Evolutionary conservation across 2,113 vertebrate species (phyloP).

Genomic region (Fregata magnificens): DNA sequence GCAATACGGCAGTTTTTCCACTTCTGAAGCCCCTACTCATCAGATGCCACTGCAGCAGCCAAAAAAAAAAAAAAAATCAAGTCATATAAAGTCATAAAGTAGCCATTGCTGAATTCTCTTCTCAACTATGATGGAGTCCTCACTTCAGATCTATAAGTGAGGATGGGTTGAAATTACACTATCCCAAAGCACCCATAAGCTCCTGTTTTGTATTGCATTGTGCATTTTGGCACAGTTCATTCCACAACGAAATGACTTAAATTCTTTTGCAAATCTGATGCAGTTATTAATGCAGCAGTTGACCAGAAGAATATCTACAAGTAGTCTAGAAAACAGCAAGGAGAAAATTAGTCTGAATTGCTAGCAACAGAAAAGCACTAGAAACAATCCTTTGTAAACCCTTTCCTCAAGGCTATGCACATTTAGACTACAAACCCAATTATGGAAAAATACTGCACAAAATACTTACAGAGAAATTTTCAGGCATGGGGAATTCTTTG

Average conservation of each 20-base stretch:
- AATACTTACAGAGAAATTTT: not conserved
- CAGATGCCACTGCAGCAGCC: not conserved
- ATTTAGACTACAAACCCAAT: slow-evolving; percentile 32
- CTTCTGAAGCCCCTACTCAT: not conserved
- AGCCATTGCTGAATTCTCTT: slow-evolving; percentile 10
- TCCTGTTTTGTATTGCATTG: not conserved
- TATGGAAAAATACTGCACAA: slow-evolving; percentile 32
- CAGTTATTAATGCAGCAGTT: slow-evolving; percentile 36
- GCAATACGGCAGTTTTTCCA: not conserved
- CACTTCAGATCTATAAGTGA: not conserved
- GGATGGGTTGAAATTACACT: slow-evolving; percentile 12
- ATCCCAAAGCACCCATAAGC: not conserved
- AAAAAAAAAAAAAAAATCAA: not conserved
- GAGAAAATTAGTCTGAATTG: not conserved
- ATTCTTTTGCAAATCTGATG: slow-evolving; percentile 31
- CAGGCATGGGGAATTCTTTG: slow-evolving; percentile 8
- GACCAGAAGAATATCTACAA: not conserved
- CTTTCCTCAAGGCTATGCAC: not conserved
- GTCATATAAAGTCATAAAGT: not conserved
- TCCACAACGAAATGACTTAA: not conserved
- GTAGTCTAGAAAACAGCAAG: not conserved
- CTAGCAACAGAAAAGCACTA: slow-evolving; percentile 19
- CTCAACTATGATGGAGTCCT: not conserved
- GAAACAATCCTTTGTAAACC: slow-evolving; percentile 25
- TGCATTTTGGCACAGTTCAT: slow-evolving; percentile 9